A percentile compares a stretch with the other conserved stretches of the same genome.
phyloP scores from a whole-genome alignment of 2,888 invertebrate genomes.

The Phlogophora meticulosa region DNA sequence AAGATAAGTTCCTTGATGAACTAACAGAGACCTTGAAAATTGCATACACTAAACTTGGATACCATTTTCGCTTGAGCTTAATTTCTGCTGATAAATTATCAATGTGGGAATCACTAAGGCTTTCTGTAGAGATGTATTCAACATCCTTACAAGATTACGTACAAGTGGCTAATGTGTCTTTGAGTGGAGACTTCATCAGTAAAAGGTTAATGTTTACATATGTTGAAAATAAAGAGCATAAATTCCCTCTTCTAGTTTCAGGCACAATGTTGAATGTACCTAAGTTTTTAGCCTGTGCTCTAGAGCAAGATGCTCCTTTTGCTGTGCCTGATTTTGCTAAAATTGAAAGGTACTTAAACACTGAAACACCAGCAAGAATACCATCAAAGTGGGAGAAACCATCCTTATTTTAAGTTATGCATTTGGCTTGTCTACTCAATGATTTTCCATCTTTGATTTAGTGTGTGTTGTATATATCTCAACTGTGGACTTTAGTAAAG shows the following conservation, averaged over 20 bases:
- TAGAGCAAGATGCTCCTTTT: conserved; percentile 92
- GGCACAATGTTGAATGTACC: conserved; percentile 95
- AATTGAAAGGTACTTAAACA: conserved; percentile 60
- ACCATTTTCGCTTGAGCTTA: conserved; percentile 93
- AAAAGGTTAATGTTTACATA: conserved; percentile 94
- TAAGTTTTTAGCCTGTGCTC: conserved; percentile 93
- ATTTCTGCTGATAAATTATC: conserved; percentile 92
- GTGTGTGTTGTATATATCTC: conserved; percentile 7
- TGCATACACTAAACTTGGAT: conserved; percentile 92
- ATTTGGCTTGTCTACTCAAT: background rate
- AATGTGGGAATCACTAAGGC: conserved; percentile 92
- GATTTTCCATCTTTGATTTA: background rate
- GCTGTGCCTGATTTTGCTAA: conserved; percentile 77
- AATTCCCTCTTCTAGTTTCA: conserved; percentile 93
- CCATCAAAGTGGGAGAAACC: conserved; percentile 44
- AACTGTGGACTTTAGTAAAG: conserved; percentile 4
- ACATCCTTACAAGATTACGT: conserved; percentile 92
- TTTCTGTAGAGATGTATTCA: conserved; percentile 95
- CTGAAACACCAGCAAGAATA: conserved; percentile 35
- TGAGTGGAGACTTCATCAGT: conserved; percentile 94
- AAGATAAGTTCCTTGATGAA: conserved; percentile 90
- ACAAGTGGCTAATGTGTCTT: conserved; percentile 94
- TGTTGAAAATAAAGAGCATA: conserved; percentile 89
- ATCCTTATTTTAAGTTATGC: conserved; percentile 14
- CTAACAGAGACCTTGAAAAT: conserved; percentile 88